Percentiles rank a stretch among this genome's conserved stretches.
Evolutionary conservation across 2,113 vertebrate genomes (phyloP).

Genomic region (Malurus cyaneus): DNA sequence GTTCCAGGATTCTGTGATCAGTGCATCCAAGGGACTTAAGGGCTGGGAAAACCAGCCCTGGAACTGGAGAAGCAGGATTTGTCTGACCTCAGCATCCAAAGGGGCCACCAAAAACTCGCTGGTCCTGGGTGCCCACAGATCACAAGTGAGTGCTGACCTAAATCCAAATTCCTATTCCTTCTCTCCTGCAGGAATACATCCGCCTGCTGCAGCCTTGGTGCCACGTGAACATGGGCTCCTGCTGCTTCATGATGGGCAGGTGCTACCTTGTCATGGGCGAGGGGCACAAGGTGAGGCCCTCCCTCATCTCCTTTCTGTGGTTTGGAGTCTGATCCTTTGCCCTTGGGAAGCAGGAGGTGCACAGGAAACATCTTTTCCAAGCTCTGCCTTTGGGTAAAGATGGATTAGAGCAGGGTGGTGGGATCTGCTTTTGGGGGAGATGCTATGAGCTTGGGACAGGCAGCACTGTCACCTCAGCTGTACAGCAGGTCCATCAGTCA

Average conservation of each 20-base stretch:
- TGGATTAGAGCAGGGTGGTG: accelerated
- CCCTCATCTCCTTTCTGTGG: neutral
- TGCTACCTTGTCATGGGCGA: conserved; percentile 92
- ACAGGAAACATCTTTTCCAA: neutral
- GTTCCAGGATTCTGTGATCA: neutral
- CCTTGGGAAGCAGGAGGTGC: neutral
- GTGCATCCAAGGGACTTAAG: neutral
- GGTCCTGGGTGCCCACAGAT: neutral
- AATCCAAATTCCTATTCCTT: neutral
- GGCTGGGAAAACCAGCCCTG: neutral
- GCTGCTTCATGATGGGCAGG: conserved; percentile 90
- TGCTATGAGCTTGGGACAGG: neutral
- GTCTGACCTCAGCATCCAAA: neutral
- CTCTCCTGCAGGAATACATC: conserved; percentile 83
- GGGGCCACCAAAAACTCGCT: neutral
- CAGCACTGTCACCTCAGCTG: neutral
- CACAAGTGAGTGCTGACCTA: accelerated
- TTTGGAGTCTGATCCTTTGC: neutral
- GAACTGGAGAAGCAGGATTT: neutral
- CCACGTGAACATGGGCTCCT: conserved; percentile 92
- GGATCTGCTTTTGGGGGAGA: neutral
- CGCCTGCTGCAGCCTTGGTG: conserved; percentile 90
- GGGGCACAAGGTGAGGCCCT: conserved; percentile 86
- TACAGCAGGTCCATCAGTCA: neutral
- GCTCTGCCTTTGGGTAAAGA: neutral